Evolutionary conservation across 1,140 invertebrate genomes (phyloP), one percentile per base, ranked within the genome.

Genomic region (Ruditapes philippinarum): DNA sequence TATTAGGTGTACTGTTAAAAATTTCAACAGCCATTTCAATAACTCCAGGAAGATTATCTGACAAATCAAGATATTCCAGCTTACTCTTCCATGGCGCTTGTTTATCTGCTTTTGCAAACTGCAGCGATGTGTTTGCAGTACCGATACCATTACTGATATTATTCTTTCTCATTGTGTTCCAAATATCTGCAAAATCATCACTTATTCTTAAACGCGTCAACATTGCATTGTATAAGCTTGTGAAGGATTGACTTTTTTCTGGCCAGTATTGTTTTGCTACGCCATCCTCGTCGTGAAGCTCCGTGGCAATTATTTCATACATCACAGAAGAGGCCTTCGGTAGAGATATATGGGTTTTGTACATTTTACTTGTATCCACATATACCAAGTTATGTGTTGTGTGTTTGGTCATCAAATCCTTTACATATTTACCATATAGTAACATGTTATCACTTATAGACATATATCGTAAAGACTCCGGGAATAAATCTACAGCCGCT

Each of bases 371-470:
- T 4, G 73, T 49, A n/a, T 78, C 73, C 5, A 78, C 31, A 54
- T 78, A 78, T 7, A 31, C 42, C 4, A 78, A 19, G 33, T 78
- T 78, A 33, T 31, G 28, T 19, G 51, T 17, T 40, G 36, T 17
- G 5, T 22, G 4, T 19, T 31, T 51, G 40, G 45, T 45, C 11
- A 78, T 25, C 33, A 78, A 19, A 12, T 12, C 28, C 1, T 0
- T 9, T 49, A 78, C 25, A 25, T 78, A 78, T 17, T 49, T 28
- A 14, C 73, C 73, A 11, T 78, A 45, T 42, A 78, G 45, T 28
- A 78, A 78, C 45, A 78, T 78, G 33, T 78, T 78, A n/a, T 78
- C 73, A 4, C 73, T 31, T 25, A 78, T 51, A 25, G 73, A 78
- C 40, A 78, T 5, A 28, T 78, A 78, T 51, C 25, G 45, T 1